Percentiles rank a stretch among this genome's conserved stretches.
Evolutionary conservation across 2,888 invertebrate species (phyloP).

Genomic region (Drosophila limbata): DNA sequence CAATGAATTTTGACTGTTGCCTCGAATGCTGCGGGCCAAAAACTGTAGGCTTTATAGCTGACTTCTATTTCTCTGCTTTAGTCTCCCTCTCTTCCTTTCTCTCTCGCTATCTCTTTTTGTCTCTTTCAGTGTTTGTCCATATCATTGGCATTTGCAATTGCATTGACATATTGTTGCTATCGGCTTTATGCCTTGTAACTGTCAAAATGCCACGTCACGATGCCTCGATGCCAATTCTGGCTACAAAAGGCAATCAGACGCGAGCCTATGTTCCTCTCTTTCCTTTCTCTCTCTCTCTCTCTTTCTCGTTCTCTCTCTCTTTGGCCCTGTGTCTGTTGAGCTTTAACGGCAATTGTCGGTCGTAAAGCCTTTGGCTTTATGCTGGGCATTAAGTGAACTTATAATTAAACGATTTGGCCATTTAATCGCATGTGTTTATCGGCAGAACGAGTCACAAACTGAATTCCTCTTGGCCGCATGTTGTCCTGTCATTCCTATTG

Average conservation of each 20-base stretch:
- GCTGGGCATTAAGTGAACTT: slow-evolving; percentile 75
- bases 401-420: slow-evolving; percentile 81
- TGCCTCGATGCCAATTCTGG: slow-evolving; percentile 37
- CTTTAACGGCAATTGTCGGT: slow-evolving; percentile 41
- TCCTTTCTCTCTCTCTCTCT: background rate
- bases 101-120: background rate
- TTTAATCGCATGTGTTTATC: slow-evolving; percentile 75
- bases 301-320: background rate
- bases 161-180: slow-evolving; percentile 79
- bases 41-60: slow-evolving; percentile 9
- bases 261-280: slow-evolving; percentile 30
- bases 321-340: slow-evolving; percentile 3
- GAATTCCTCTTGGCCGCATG: slow-evolving; percentile 43
- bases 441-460: slow-evolving; percentile 30
- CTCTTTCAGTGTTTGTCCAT: slow-evolving; percentile 24
- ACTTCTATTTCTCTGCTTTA: background rate
- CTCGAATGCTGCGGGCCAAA: slow-evolving; percentile 15
- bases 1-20: slow-evolving; percentile 54
- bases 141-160: slow-evolving; percentile 68
- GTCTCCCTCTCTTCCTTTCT: background rate
- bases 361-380: slow-evolving; percentile 69
- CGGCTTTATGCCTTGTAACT: slow-evolving; percentile 54
- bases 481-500: slow-evolving; percentile 17
- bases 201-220: slow-evolving; percentile 74
- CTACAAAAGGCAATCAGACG: slow-evolving; percentile 40